These are phyloP conservation scores for Brenthis daphne DNA, from an alignment of 2,888 invertebrate species.

Conservation along the genomic window DNA sequence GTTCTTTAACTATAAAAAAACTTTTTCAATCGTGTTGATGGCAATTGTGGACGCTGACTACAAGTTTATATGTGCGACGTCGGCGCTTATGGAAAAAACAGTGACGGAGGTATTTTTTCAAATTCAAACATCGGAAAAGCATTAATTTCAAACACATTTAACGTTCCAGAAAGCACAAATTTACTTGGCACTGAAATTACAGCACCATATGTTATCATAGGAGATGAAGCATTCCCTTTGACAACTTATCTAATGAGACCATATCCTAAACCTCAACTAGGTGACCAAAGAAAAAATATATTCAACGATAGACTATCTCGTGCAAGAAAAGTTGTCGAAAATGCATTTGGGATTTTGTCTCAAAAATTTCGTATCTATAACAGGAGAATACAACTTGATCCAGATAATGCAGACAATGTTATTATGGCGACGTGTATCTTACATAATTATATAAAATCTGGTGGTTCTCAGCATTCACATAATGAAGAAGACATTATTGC, in stretches of 20 bases:
- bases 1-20: slow-evolving; percentile 18
- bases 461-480: slow-evolving; percentile 8
- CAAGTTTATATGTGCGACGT: slow-evolving; percentile 38
- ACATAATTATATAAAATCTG: slow-evolving; percentile 14
- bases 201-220: slow-evolving; percentile 30
- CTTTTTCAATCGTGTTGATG: slow-evolving; percentile 21
- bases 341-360: slow-evolving; percentile 17
- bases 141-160: slow-evolving; percentile 38
- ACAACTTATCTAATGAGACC: slow-evolving; percentile 34
- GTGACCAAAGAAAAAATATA: slow-evolving; percentile 25
- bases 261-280: slow-evolving; percentile 31
- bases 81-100: slow-evolving; percentile 27
- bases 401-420: not conserved
- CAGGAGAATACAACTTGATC: slow-evolving; percentile 8
- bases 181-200: slow-evolving; percentile 34
- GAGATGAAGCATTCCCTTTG: slow-evolving; percentile 19
- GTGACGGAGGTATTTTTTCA: slow-evolving; percentile 33
- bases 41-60: slow-evolving; percentile 38
- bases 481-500: not conserved
- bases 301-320: slow-evolving; percentile 21
- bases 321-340: slow-evolving; percentile 18
- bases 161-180: slow-evolving; percentile 33
- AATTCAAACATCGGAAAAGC: slow-evolving; percentile 37
- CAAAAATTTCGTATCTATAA: slow-evolving; percentile 16
- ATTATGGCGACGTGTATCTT: slow-evolving; percentile 10